Evolutionary conservation across 2,797 vertebrate genomes (phyloP).

Genomic region (Oryzias sinensis): DNA sequence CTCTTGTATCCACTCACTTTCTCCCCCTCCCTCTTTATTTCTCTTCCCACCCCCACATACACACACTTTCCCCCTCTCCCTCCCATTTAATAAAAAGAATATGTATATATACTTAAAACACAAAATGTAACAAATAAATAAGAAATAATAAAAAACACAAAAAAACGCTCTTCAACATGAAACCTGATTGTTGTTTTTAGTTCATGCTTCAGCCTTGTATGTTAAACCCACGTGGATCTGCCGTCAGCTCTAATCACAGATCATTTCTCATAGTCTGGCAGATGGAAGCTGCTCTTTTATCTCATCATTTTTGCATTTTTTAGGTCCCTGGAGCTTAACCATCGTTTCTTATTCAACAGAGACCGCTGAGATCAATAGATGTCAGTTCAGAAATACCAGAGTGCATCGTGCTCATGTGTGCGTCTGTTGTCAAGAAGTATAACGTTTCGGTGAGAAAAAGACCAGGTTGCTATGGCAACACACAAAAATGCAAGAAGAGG

Average conservation of each 20-base stretch:
- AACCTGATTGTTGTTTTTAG: not conserved
- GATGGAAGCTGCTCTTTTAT: too few species aligned
- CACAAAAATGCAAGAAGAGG: conserved; percentile 27
- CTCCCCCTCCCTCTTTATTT: too few species aligned
- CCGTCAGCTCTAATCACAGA: too few species aligned
- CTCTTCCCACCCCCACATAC: too few species aligned
- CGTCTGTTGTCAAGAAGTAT: not conserved
- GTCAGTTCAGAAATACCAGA: conserved; percentile 5
- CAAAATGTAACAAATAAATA: too few species aligned
- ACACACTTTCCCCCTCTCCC: too few species aligned
- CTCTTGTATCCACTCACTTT: too few species aligned
- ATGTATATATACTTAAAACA: too few species aligned
- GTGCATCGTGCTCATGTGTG: conserved; percentile 5
- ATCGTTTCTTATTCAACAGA: not conserved
- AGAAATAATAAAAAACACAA: too few species aligned
- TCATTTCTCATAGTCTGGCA: too few species aligned
- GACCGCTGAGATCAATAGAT: conserved; percentile 15
- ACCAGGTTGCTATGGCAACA: conserved; percentile 50
- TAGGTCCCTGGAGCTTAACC: not conserved
- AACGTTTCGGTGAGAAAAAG: conserved; percentile 15
- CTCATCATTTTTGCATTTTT: too few species aligned
- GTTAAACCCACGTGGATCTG: not conserved
- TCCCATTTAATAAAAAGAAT: too few species aligned
- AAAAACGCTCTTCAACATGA: not conserved
- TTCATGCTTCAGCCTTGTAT: not conserved